These are phyloP conservation scores for Rhinogobius similis DNA, from an alignment of 2,113 vertebrate genomes.

Conservation along the genomic window DNA sequence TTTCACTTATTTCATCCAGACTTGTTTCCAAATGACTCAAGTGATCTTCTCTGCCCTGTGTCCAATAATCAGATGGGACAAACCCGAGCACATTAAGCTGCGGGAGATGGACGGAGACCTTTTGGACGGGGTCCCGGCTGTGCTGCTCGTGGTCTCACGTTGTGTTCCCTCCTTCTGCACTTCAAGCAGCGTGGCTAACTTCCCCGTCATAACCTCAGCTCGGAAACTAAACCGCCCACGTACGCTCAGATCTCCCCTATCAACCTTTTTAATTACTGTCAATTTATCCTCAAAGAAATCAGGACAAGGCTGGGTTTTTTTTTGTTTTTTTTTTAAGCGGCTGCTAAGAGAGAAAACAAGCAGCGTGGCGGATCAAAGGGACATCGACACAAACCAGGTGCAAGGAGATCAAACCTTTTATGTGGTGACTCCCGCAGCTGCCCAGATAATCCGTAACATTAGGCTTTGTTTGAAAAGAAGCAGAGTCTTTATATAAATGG, in stretches of 20 bases:
- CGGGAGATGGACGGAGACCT: constrained; percentile 11
- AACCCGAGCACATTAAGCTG: constrained; percentile 2
- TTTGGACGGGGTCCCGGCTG: neutral
- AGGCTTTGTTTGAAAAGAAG: constrained; percentile 38
- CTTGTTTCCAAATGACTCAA: neutral
- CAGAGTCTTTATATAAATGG: constrained; percentile 16
- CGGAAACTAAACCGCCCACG: constrained; percentile 34
- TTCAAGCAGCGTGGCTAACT: neutral
- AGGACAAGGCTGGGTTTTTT: constrained; percentile 19
- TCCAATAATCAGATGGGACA: neutral
- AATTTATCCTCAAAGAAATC: constrained; percentile 55
- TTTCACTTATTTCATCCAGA: neutral
- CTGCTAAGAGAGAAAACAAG: constrained; percentile 62
- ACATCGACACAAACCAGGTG: constrained; percentile 64
- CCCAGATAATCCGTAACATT: constrained; percentile 34
- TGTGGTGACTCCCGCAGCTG: constrained; percentile 43
- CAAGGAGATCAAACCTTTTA: constrained; percentile 58
- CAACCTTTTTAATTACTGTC: constrained; percentile 55
- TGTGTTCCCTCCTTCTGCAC: neutral
- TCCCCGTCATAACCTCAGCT: constrained; percentile 21
- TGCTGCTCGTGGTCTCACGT: constrained; percentile 4
- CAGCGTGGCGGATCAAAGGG: constrained; percentile 69
- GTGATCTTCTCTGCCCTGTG: neutral
- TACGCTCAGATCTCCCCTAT: constrained; percentile 32
- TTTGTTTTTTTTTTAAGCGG: constrained; percentile 54